Evolutionary conservation across 2,113 vertebrate species (phyloP), one percentile per base, ranked within the genome.

Genomic region (Canis aureus): DNA sequence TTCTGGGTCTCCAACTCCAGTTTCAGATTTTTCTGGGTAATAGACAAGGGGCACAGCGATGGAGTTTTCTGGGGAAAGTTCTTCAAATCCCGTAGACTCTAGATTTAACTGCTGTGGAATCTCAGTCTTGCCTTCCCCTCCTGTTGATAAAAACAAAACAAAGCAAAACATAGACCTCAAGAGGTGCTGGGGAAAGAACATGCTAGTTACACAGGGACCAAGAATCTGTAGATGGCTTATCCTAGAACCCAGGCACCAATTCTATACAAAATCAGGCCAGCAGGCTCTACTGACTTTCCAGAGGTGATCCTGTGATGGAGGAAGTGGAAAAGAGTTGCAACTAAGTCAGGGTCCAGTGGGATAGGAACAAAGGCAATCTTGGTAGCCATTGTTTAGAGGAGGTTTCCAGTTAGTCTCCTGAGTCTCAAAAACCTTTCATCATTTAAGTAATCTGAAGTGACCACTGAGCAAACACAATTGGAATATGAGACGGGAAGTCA

Each of bases 111-210:
- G 81, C 69, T 95, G 88, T 85, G 84, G 94, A 76, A 29, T 38
- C 19, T 92, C 97, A 71, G 66, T 84, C 76, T 88, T 87, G 53
- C 38, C 20, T 95, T 97, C 35, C 78, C 38, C 76, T 81, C 95
- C 95, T 97, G 84, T 71, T 96, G 81, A 85, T 94, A 95, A 94
- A 96, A 96, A 89, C 16, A 95, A 93, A 95, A 71, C 60, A 95
- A 93, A 91, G 73, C 64, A 95, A 96, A 95, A 79, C 73, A 95
- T 49, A 96, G 74, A 82, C 35, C 60, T 94, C 32, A 71, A 59
- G 35, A 35, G 51, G 60, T 57, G 38, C 20, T 55, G 38, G 8
- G 71, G 64, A 74, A 79, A 93, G 53, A 91, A 89, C 4, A 83
- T 74, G 88, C 74, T 95, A 74, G 55, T 91, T 94, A 95, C 59